A percentile compares a stretch with the other conserved stretches of the same genome.
These are phyloP conservation scores for Dendronephthya gigantea DNA, from an alignment of 64 coral and sea anemone species.

Conservation along the genomic window DNA sequence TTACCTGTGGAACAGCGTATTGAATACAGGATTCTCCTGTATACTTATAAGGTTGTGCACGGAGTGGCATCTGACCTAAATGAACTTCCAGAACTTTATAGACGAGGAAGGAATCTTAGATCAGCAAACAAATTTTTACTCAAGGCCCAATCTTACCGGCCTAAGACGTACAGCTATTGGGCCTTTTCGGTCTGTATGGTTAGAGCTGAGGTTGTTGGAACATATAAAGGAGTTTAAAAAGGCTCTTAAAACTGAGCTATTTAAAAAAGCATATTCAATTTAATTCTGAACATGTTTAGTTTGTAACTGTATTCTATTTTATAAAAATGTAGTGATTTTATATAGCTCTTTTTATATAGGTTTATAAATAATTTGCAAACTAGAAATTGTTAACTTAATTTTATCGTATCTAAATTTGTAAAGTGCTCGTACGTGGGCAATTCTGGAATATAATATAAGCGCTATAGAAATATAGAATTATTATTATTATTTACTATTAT, in stretches of 20 bases:
- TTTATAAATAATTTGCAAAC: too few relatives aligned
- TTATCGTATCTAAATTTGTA: too few relatives aligned
- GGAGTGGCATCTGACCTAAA: conserved; percentile 23
- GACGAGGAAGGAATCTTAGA: conserved; percentile 14
- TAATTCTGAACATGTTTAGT: too few relatives aligned
- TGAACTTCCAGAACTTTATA: conserved; percentile 22
- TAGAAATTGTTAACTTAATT: too few relatives aligned
- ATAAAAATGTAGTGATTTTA: too few relatives aligned
- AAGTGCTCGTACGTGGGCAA: too few relatives aligned
- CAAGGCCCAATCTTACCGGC: conserved; percentile 1
- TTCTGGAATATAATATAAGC: too few relatives aligned
- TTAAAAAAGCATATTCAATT: conserved; percentile 8
- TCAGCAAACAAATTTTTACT: conserved; percentile 27
- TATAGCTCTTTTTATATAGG: too few relatives aligned
- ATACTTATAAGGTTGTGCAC: conserved; percentile 23
- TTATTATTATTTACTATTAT: too few relatives aligned
- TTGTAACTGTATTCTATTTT: not conserved
- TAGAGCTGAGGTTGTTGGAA: conserved; percentile 39
- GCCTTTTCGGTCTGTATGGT: conserved; percentile 11
- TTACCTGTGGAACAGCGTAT: conserved; percentile 23
- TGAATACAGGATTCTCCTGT: conserved; percentile 31
- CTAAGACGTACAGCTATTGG: conserved; percentile 19
- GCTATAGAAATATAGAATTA: too few relatives aligned
- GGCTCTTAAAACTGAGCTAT: conserved; percentile 32
- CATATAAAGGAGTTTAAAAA: conserved; percentile 15